Conservation (phyloP, 2,113 vertebrate genomes). For the Serilophus lunatus region DNA sequence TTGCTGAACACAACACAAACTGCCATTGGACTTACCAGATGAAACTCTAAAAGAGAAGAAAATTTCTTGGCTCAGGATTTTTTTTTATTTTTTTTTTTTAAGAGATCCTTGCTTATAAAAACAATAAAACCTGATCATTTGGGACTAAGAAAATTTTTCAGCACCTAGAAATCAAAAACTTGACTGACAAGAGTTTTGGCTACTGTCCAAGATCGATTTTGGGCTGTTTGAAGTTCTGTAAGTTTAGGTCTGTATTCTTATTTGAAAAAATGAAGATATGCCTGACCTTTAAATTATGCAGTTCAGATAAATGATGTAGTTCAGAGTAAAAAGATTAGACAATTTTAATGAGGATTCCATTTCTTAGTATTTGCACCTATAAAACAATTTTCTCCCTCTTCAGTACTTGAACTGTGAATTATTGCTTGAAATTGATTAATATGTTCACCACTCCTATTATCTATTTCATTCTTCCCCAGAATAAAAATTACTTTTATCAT, state of each 20-base stretch:
- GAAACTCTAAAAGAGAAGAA: background rate
- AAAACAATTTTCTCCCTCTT: constrained; percentile 19
- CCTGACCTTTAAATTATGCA: constrained; percentile 46
- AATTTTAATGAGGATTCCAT: constrained; percentile 17
- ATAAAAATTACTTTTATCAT: constrained; percentile 35
- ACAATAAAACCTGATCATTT: background rate
- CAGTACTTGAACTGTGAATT: constrained; percentile 34
- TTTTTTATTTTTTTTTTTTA: constrained; percentile 15
- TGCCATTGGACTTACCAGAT: background rate
- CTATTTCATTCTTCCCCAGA: background rate
- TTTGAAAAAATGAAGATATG: constrained; percentile 31
- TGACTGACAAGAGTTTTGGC: background rate
- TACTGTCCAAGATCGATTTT: background rate
- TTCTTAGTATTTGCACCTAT: constrained; percentile 50
- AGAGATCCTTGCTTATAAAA: background rate
- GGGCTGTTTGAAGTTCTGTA: background rate
- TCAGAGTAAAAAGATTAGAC: constrained; percentile 30
- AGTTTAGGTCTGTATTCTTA: background rate
- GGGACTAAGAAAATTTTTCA: background rate
- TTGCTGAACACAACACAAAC: constrained; percentile 12
- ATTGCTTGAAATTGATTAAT: constrained; percentile 55
- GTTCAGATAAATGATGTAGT: constrained; percentile 19
- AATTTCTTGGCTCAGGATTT: background rate
- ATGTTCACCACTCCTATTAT: constrained; percentile 13
- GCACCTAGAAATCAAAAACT: background rate